Evolutionary conservation across 2,113 vertebrate genomes (phyloP), one percentile per base, ranked within the genome.

Genomic region (Bubalus kerabau): DNA sequence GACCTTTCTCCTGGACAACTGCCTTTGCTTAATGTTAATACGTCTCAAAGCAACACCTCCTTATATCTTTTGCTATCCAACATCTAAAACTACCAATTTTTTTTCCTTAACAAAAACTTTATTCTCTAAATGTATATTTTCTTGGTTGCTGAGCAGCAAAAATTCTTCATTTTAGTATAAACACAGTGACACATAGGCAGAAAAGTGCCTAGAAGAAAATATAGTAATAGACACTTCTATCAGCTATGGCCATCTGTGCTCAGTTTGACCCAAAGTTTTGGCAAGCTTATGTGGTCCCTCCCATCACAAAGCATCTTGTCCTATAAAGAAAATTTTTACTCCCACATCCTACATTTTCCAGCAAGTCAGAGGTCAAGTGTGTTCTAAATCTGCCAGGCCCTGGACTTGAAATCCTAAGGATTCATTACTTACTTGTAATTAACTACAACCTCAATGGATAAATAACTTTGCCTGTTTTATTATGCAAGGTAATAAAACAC

Each of bases 181-280:
- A 90, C 67, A 88, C 16, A 59, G 28, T 84, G 10, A 48, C 14
- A 94, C 90, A 83, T 64, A 28, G 52, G n/a, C 80, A 95, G 32
- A 36, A 83, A 91, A 98, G 54, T 15, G 56, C 87, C 1, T 13
- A 98, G 88, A 92, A 92, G 64, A 30, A 92, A 90, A 96, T 98
- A 99, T 97, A 98, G 98, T 98, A 85, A 98, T 97, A 98, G 98
- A 98, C 90, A 98, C 97, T 97, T 99, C 98, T 98, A 99, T 99
- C 99, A 98, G 98, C 94, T 92, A 71, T 93, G 97, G 98, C 98
- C 99, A 99, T 99, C 99, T 99, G 98, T 98, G 98, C 98, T 98
- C 98, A 97, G 97, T 94, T 87, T 96, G 97, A 98, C 98, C 98
- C 98, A 97, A 95, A 97, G n/a, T 86, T 97, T 98, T 97, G 98